Base-by-base conservation (phyloP, 2,113 vertebrate genomes). In the Camelus bactrianus region DNA sequence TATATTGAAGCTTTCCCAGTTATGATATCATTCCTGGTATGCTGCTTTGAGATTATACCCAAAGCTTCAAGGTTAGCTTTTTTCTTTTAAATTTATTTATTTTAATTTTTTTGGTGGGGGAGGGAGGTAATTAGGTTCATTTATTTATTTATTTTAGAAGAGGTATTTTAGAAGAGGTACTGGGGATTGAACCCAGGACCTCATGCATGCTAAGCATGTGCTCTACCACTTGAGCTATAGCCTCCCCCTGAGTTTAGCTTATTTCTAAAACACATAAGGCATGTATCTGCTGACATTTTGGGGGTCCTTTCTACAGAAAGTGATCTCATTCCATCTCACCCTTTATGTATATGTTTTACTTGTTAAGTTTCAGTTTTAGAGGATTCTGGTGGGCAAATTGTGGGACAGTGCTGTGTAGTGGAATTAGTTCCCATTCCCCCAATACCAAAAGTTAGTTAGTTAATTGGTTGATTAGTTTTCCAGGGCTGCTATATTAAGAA, bases 311-410 rank as follows among this genome's bases (percentile, higher is more conserved):
- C 52, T 80, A 20, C 35, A 32, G 67, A 64, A 50, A 75, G 50
- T 28, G 46, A 0, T 17, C 1, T 96, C 72, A 83, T 84, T 94
- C 11, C 26, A 11, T 62, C 22, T 94, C 32, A 58, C 8, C 12
- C 65, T 64, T 80, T 84, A 54, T 65, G 46, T 50, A 1, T 50
- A 8, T 30, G 42, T 70, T 92, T 54, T 86, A 67, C 50, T 87
- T 65, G 26, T 82, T 70, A 73, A 77, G 67, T 89, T 89, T 77
- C 38, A 28, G 10, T 69, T 90, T 96, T 58, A 87, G 50, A 82
- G 48, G 54, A 50, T 90, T 79, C 48, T 73, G 52, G 30, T 75
- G 38, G 38, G 24, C 32, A 60, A 48, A 5, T 38, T 16, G 8
- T 64, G n/a, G 12, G 3, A 62, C 0, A 16, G 38, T 60, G n/a